Conservation (phyloP, 2,888 invertebrate species). For the Cyrtodaria siliqua region DNA sequence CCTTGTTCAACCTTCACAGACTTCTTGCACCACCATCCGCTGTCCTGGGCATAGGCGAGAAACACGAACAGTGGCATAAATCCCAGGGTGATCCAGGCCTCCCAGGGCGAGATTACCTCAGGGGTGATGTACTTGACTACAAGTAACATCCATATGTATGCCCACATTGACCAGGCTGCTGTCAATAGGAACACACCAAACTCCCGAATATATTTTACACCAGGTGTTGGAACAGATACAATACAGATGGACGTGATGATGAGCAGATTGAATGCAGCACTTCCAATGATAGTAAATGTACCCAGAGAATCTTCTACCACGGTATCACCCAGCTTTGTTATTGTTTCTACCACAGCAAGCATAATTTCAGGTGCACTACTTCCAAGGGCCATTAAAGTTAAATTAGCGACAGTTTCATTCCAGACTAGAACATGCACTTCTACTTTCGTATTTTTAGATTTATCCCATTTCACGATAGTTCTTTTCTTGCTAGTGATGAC, state of each 20-base stretch:
- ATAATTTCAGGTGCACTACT: slow-evolving; percentile 84
- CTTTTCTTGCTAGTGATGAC: slow-evolving; percentile 83
- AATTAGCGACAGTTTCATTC: slow-evolving; percentile 85
- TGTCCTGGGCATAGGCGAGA: slow-evolving; percentile 81
- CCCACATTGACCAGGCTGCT: slow-evolving; percentile 82
- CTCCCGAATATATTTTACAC: slow-evolving; percentile 78
- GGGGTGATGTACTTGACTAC: slow-evolving; percentile 78
- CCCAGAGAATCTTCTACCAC: slow-evolving; percentile 76
- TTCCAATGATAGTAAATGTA: slow-evolving; percentile 84
- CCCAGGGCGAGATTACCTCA: slow-evolving; percentile 79
- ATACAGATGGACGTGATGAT: slow-evolving; percentile 84
- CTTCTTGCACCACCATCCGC: slow-evolving; percentile 78
- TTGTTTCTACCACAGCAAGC: slow-evolving; percentile 78
- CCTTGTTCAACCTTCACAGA: slow-evolving; percentile 68
- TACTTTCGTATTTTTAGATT: slow-evolving; percentile 77
- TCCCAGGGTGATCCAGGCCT: slow-evolving; percentile 82
- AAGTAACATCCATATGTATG: slow-evolving; percentile 85
- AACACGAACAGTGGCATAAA: slow-evolving; percentile 83
- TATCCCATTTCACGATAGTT: slow-evolving; percentile 80
- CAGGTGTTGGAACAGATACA: slow-evolving; percentile 74
- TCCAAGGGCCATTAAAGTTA: slow-evolving; percentile 84
- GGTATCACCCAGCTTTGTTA: slow-evolving; percentile 56
- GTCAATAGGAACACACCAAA: slow-evolving; percentile 83
- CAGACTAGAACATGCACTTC: slow-evolving; percentile 82
- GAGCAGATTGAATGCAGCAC: slow-evolving; percentile 84